Evolutionary conservation across 2,113 vertebrate genomes (phyloP), one percentile per base, ranked within the genome.

Genomic region (Etheostoma cragini): DNA sequence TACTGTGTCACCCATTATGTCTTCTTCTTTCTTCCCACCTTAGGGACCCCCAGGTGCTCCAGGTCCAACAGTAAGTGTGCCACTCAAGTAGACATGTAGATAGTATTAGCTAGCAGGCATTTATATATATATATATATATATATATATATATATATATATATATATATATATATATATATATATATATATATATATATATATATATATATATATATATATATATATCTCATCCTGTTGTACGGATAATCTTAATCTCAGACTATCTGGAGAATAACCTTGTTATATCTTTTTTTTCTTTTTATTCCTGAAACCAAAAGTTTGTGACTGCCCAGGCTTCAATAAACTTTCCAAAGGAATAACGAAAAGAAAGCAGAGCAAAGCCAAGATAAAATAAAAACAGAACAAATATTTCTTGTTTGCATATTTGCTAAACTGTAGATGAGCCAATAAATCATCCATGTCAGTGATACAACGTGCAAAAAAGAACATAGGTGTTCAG

Each of bases 41-140:
- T 64, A 99, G 98, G 98, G 98, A 79, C 96, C 93, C 67, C 97
- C 96, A 60, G 98, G 98, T 73, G 84, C 93, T 83, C 96, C 97
- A 21, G 98, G 98, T 79, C 95, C 93, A 77, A 92, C 91, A 87
- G 98, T 99, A 96, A 97, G 96, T 91, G 49, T 70, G 26, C 83
- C 30, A 62, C 26, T 60, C 57, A 42, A 2, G 8, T 6, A 82
- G 13, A 56, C 63, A 72, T 21, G 15, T 13, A 47, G 35, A 35
- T 13, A 72, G 24, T 22, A 26, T 46, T 16, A 38, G 47, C 14
- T 57, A 13, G n/a, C 76, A 26, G 33, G 8, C 19, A 26, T 26
- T 26, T 26, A 26, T 26, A 26, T 26, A 3, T 49, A 11, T 24
- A 24, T 24, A 26, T 57, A 24, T 15, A 24, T 7, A 35, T 26